Evolutionary conservation across 2,113 vertebrate species (phyloP), one percentile per base, ranked within the genome.

Genomic region (Leptocoma aspasia): DNA sequence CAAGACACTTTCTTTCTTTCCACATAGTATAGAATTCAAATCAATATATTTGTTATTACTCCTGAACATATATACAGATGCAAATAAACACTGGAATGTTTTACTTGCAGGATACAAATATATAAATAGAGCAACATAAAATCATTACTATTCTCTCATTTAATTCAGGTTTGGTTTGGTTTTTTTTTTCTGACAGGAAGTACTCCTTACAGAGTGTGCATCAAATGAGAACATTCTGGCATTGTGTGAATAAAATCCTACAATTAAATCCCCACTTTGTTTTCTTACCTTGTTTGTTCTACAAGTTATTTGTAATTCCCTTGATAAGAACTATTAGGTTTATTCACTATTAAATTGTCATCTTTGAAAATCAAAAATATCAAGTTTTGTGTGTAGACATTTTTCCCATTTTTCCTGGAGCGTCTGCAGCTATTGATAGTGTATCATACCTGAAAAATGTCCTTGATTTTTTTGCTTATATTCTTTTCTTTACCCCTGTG

Each of bases 401-500:
- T 31, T 45, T 37, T 10, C 12, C 17, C 16, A 22, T 42, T 79
- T 94, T 66, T 54, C 27, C 39, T 71, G 27, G 52, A 49, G 20
- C 30, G 26, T 41, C 16, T 76, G 23, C 20, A 56, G 1, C 53
- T 79, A 21, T 16, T 59, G 11, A n/a, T 57, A 57, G 9, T 61
- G 24, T 65, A 70, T 70, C 35, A 53, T 28, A 88, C 14, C 11
- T 86, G 37, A 53, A n/a, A 31, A 79, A 28, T 41, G 31, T 31
- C 28, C 42, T 90, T 79, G 52, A 33, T 37, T 42, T 15, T 63
- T 80, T 84, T 80, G 31, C 28, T 68, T 63, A 30, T 68, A 21
- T 41, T 45, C 1, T 1, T 20, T 53, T 37, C n/a, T 6, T 5
- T 16, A 30, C 15, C 2, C 8, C 8, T 6, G 1, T 18, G 17